Conservation (phyloP, 2,888 invertebrate genomes). For the Dicyrtoma fusca region DNA sequence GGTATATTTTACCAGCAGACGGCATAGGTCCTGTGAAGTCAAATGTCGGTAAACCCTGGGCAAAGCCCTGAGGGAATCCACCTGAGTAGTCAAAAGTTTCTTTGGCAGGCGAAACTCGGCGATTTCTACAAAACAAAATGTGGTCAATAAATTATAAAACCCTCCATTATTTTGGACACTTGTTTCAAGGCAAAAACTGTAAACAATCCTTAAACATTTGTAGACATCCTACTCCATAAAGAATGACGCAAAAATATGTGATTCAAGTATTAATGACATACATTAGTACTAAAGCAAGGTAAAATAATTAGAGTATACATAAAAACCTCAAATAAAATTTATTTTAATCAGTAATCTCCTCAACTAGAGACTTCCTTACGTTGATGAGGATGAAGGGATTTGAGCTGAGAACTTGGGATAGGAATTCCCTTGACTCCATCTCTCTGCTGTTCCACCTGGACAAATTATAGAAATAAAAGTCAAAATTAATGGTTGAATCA, state of each 20-base stretch:
- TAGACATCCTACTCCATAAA: too few species aligned
- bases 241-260: too few species aligned
- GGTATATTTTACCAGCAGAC: slow-evolving; percentile 25
- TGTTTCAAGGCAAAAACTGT: not conserved
- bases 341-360: not conserved
- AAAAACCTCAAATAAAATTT: not conserved
- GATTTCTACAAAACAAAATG: slow-evolving; percentile 14
- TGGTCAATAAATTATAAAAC: too few species aligned
- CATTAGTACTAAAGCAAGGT: slow-evolving; percentile 8
- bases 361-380: slow-evolving; percentile 5
- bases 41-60: slow-evolving; percentile 51
- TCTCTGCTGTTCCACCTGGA: slow-evolving; percentile 28
- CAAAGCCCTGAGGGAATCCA: slow-evolving; percentile 51
- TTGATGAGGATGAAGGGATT: slow-evolving; percentile 11
- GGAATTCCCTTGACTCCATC: slow-evolving; percentile 23
- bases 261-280: too few species aligned
- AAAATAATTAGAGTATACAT: not conserved
- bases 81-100: slow-evolving; percentile 40
- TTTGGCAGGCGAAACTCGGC: slow-evolving; percentile 9
- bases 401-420: slow-evolving; percentile 19
- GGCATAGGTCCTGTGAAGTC: slow-evolving; percentile 46
- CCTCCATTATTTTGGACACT: not conserved
- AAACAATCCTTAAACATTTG: too few species aligned
- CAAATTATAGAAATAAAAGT: slow-evolving; percentile 14
- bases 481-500: not conserved